Evolutionary conservation across 2,888 invertebrate species (phyloP).

Genomic region (Nezara viridula): DNA sequence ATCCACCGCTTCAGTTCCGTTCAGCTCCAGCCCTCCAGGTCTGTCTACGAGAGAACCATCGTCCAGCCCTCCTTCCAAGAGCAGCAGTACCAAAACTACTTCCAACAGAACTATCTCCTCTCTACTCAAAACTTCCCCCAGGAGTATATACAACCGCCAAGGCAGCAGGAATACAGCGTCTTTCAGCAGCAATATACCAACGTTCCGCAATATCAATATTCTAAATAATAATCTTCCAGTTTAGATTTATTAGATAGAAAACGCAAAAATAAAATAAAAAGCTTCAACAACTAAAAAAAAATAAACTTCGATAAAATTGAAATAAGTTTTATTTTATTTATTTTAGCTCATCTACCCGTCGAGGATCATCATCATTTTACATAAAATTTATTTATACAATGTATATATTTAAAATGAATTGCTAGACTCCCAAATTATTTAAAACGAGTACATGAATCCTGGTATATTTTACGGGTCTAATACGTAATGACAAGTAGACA

Average conservation of each 20-base stretch:
- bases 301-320: too few relatives aligned
- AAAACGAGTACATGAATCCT: neutral
- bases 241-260: neutral
- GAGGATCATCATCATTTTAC: too few relatives aligned
- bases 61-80: conserved; percentile 37
- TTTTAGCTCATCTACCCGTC: too few relatives aligned
- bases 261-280: neutral
- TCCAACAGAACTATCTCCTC: conserved; percentile 41
- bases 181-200: conserved; percentile 10
- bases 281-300: too few relatives aligned
- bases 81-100: conserved; percentile 41
- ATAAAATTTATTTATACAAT: too few relatives aligned
- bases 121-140: conserved; percentile 27
- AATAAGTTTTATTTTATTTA: too few relatives aligned
- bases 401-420: too few relatives aligned
- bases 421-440: neutral
- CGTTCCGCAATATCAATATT: conserved; percentile 11
- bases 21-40: conserved; percentile 65
- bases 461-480: neutral
- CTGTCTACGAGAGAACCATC: conserved; percentile 54
- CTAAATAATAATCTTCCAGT: neutral
- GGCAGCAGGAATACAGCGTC: conserved; percentile 13
- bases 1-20: conserved; percentile 64
- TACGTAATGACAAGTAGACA: neutral
- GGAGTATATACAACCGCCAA: conserved; percentile 40